Conservation (phyloP, 1,140 invertebrate genomes). For the Grapholita molesta region DNA sequence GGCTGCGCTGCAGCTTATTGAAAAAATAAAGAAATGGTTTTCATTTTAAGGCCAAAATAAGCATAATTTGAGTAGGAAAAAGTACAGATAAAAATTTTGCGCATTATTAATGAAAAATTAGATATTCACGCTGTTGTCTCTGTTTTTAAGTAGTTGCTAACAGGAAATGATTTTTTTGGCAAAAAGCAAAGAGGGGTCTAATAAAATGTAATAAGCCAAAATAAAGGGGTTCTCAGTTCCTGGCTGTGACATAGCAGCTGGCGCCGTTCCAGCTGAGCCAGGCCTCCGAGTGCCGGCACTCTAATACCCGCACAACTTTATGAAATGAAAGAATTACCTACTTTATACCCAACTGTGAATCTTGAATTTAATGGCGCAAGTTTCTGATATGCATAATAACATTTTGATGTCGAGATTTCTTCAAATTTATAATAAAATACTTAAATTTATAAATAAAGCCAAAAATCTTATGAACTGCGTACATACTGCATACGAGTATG, state of each 20-base stretch:
- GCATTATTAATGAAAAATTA: too few species aligned
- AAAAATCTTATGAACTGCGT: too few species aligned
- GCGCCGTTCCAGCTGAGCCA: slow-evolving; percentile 37
- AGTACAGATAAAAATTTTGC: too few species aligned
- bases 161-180: neutral
- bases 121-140: too few species aligned
- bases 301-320: slow-evolving; percentile 48
- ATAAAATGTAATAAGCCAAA: slow-evolving; percentile 40
- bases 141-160: too few species aligned
- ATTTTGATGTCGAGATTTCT: neutral
- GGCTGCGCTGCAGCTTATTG: too few species aligned
- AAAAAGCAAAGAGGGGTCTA: slow-evolving; percentile 18
- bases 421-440: too few species aligned
- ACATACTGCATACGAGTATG: too few species aligned
- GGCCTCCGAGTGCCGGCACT: slow-evolving; percentile 35
- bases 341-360: neutral
- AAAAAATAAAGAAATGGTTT: too few species aligned
- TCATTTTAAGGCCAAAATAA: too few species aligned
- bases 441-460: too few species aligned
- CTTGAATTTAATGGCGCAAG: neutral
- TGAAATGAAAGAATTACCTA: slow-evolving; percentile 39
- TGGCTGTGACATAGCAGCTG: slow-evolving; percentile 40
- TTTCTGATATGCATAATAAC: neutral
- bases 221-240: slow-evolving; percentile 30
- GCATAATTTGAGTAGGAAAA: too few species aligned